Percentiles rank a stretch among this genome's conserved stretches.
Evolutionary conservation across 2,888 invertebrate species (phyloP).

Genomic region (Xestia sexstrigata): DNA sequence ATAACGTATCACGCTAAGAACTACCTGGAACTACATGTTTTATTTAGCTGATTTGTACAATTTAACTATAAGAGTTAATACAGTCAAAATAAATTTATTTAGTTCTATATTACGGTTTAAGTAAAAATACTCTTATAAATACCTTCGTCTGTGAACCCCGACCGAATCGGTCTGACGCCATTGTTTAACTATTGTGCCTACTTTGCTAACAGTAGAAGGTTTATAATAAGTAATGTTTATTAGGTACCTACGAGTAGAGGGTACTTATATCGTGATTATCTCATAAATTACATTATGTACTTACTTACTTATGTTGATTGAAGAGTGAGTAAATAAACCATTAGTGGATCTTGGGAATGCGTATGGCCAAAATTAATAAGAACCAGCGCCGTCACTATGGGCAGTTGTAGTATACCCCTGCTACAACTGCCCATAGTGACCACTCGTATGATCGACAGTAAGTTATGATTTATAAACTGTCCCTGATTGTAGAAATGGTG

Average conservation of each 20-base stretch:
- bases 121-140: no score
- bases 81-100: background rate
- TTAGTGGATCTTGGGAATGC: background rate
- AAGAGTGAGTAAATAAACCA: constrained; percentile 8
- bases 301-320: background rate
- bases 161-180: no score
- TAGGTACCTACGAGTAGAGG: background rate
- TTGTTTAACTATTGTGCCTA: no score
- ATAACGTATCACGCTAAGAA: background rate
- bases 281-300: constrained; percentile 8
- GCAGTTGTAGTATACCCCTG: no score
- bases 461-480: background rate
- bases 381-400: background rate
- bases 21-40: background rate
- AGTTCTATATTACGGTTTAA: background rate
- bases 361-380: background rate
- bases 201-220: no score
- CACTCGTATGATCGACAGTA: background rate
- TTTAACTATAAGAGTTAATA: background rate
- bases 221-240: no score
- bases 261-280: background rate
- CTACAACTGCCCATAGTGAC: background rate
- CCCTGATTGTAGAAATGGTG: background rate
- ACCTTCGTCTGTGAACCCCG: no score
- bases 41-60: background rate